Percentiles rank a stretch among this genome's conserved stretches.
Conservation (phyloP, 1,140 invertebrate species). For the Varroa destructor region DNA sequence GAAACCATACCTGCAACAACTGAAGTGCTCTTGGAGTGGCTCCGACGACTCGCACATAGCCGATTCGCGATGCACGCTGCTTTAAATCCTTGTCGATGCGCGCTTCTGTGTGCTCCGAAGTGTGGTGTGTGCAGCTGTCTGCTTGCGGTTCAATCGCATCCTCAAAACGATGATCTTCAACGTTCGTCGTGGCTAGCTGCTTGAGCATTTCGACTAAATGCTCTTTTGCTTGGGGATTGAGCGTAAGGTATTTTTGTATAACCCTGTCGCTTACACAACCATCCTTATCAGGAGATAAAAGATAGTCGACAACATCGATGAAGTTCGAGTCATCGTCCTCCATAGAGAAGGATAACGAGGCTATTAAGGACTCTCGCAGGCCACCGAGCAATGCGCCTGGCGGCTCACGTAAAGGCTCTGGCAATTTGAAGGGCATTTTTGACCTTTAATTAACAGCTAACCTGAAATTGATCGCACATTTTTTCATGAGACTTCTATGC, state of each 20-base stretch:
- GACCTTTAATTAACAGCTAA: background rate
- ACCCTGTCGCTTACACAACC: background rate
- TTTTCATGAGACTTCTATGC: background rate
- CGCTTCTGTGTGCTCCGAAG: background rate
- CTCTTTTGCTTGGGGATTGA: background rate
- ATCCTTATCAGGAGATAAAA: constrained; percentile 11
- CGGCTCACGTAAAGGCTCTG: background rate
- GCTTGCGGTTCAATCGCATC: background rate
- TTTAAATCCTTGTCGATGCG: background rate
- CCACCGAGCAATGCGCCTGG: background rate
- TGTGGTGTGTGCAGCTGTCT: background rate
- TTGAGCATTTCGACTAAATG: constrained; percentile 12
- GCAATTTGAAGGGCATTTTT: background rate
- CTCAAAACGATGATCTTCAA: background rate
- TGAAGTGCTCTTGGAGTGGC: background rate
- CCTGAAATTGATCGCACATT: background rate
- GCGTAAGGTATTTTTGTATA: constrained; percentile 12
- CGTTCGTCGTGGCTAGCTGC: background rate
- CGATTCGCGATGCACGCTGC: background rate
- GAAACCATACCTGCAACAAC: background rate
- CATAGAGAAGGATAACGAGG: background rate
- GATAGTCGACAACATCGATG: constrained; percentile 24
- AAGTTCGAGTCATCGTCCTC: constrained; percentile 10
- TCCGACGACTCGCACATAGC: background rate
- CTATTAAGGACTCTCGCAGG: background rate